Percentiles rank a stretch among this genome's conserved stretches.
These are phyloP conservation scores for Zaprionus vittiger DNA, from an alignment of 1,140 invertebrate genomes.

Conservation along the genomic window DNA sequence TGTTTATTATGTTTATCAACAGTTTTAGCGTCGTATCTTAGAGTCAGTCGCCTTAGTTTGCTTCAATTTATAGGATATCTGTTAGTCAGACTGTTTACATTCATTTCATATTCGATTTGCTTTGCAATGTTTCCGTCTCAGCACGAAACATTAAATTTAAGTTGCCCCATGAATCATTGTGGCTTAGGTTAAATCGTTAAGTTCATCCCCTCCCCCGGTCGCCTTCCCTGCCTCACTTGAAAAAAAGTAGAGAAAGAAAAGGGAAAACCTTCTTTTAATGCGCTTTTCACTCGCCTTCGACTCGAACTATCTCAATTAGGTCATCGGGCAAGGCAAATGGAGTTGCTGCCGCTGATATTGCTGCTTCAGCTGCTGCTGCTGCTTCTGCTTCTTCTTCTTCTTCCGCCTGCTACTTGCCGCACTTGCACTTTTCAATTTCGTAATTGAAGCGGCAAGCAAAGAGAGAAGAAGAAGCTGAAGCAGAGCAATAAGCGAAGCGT, in stretches of 20 bases:
- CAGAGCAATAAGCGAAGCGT: conserved; percentile 60
- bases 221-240: not conserved
- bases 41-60: too few species aligned
- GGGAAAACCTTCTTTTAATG: conserved; percentile 48
- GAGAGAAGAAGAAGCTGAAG: not conserved
- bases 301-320: conserved; percentile 68
- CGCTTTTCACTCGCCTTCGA: conserved; percentile 53
- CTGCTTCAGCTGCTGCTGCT: conserved; percentile 16
- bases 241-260: conserved; percentile 27
- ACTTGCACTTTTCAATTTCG: conserved; percentile 77
- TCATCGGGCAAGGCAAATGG: conserved; percentile 51
- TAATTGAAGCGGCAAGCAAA: conserved; percentile 50
- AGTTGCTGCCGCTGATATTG: conserved; percentile 21
- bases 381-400: conserved; percentile 3
- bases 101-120: not conserved
- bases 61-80: conserved; percentile 8
- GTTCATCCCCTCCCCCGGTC: not conserved
- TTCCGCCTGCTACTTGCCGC: conserved; percentile 31
- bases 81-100: not conserved
- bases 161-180: conserved; percentile 46
- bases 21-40: too few species aligned
- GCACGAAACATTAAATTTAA: conserved; percentile 41
- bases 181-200: conserved; percentile 18
- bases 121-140: conserved; percentile 13
- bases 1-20: too few species aligned